A percentile compares a stretch with the other conserved stretches of the same genome.
phyloP scores from a whole-genome alignment of 2,797 vertebrate species.

The Dipus sagitta region DNA sequence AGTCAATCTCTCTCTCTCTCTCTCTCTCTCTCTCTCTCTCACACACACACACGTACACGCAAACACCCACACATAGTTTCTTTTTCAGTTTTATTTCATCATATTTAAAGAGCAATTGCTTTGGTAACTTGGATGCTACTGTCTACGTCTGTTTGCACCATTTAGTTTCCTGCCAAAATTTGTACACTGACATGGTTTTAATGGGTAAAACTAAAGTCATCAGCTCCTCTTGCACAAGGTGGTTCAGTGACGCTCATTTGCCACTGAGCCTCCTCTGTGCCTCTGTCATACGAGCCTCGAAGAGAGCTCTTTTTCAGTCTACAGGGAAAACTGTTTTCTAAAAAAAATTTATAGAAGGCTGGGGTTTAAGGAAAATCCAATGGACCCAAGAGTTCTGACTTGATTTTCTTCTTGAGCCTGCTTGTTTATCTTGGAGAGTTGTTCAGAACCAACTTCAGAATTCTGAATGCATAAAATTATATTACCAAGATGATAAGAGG shows the following conservation, averaged over 20 bases:
- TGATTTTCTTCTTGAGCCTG: slow-evolving; percentile 77
- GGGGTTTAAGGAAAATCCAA: background rate
- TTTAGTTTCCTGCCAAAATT: slow-evolving; percentile 64
- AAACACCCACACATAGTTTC: no score
- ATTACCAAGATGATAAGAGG: slow-evolving; percentile 48
- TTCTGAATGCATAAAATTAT: slow-evolving; percentile 11
- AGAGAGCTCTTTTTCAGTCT: background rate
- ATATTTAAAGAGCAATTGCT: slow-evolving; percentile 47
- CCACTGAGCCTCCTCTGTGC: background rate
- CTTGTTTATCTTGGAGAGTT: slow-evolving; percentile 72
- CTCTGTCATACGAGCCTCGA: background rate
- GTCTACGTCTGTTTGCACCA: slow-evolving; percentile 57
- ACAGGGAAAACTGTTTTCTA: slow-evolving; percentile 8
- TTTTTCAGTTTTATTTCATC: slow-evolving; percentile 21
- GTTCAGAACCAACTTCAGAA: slow-evolving; percentile 38
- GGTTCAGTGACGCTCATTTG: background rate
- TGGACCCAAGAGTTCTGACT: slow-evolving; percentile 47
- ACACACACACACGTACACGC: no score
- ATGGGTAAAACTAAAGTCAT: background rate
- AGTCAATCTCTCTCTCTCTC: no score
- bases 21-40: no score
- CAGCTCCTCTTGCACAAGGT: background rate
- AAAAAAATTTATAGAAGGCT: background rate
- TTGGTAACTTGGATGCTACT: slow-evolving; percentile 26
- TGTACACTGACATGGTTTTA: slow-evolving; percentile 1